Evolutionary conservation across 1,140 invertebrate genomes (phyloP).

Genomic region (Drosophila mayri): DNA sequence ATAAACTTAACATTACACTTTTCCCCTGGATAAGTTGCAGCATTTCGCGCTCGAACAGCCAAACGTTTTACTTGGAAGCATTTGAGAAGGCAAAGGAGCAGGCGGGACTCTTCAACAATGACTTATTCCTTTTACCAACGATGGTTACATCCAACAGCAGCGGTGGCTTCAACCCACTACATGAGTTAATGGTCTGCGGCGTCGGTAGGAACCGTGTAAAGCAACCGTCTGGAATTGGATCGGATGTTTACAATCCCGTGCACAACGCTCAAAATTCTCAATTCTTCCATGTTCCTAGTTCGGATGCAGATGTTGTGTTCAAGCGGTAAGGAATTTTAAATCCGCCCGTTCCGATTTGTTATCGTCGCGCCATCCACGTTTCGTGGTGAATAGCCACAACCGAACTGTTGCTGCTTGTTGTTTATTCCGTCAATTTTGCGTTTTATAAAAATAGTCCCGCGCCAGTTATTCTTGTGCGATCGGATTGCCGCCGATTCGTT

Average conservation of each 20-base stretch:
- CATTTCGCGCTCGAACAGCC: slow-evolving; percentile 18
- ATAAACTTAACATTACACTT: neutral
- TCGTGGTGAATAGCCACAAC: slow-evolving; percentile 10
- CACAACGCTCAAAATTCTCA: neutral
- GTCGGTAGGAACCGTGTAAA: no score
- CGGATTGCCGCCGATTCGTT: neutral
- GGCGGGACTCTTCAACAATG: neutral
- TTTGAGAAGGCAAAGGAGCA: neutral
- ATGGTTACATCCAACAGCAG: neutral
- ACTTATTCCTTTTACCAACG: neutral
- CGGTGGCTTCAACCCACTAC: neutral
- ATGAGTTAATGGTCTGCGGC: slow-evolving; percentile 6
- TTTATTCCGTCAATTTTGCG: slow-evolving; percentile 14
- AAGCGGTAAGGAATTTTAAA: slow-evolving; percentile 25
- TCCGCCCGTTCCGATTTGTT: slow-evolving; percentile 9
- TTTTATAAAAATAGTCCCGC: neutral
- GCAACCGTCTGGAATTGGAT: neutral
- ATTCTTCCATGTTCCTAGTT: no score
- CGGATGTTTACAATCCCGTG: neutral
- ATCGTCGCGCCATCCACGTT: neutral
- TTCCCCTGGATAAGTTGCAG: neutral
- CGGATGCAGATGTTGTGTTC: no score
- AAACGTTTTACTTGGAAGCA: neutral
- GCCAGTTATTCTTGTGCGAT: neutral
- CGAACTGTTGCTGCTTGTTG: neutral